Base-by-base conservation (phyloP, 2,797 vertebrate genomes). In the Limosa lapponica region DNA sequence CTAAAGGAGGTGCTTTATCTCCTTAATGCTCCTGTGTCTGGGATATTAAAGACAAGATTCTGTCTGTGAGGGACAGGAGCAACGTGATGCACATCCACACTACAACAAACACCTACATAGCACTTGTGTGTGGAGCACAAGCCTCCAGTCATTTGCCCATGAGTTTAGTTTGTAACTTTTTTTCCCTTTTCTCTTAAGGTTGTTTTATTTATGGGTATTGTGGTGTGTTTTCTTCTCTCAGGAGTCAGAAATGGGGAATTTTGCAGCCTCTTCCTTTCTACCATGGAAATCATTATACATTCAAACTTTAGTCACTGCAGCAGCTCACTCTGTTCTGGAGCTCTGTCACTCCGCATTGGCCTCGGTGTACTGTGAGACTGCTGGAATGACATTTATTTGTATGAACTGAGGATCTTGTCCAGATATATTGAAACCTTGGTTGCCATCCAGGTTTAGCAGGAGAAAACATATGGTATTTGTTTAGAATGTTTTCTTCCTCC, bases 381-480 rank as follows among this genome's bases (percentile, higher is more conserved):
- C 32, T 67, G 16, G 30, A 66, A 66, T 81, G 23, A 57, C 49
- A 61, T 70, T 95, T 78, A 37, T 77, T 81, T 94, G 61, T 87
- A 82, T 39, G 75, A 90, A 61, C 30, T 59, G 51, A 79, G 59
- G 13, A 77, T 81, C 44, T 54, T 74, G 43, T 79, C 46, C 69
- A 80, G 71, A 69, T 81, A 48, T 52, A 30, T 73, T 92, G 48
- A 89, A 93, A 84, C 28, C 12, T 75, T 87, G n/a, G 82, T 81
- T 59, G 28, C 34, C 74, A 19, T 69, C 73, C 92, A 86, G 81
- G 25, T 89, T 71, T 82, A 65, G 67, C 20, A 79, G 39, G 37
- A 75, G 73, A 73, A 75, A 92, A 65, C 22, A n/a, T 62, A 18
- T 36, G 23, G 30, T 82, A 44, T 77, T 90, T 89, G 41, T 69